Base-by-base conservation (phyloP, 2,797 vertebrate genomes). In the Muscicapa comitata region DNA sequence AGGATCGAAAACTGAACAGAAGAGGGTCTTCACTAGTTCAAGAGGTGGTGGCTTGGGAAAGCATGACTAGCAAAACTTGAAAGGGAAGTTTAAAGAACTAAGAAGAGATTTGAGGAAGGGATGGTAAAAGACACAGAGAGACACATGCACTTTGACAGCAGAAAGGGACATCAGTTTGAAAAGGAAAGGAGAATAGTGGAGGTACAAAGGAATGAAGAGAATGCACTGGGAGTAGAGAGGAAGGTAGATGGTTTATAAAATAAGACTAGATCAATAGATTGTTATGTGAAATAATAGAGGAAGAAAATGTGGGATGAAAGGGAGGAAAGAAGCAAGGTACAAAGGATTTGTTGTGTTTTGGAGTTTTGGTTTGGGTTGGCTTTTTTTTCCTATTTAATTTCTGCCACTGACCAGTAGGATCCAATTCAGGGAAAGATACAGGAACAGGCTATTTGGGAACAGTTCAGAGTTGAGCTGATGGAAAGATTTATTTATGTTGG, bases 281-380 rank as follows among this genome's bases (percentile, higher is more conserved):
- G 8, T 76, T 35, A 38, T 59, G 5, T 40, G 53, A 86, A 92
- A 77, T 71, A 74, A 51, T 4, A 67, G 11, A 28, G 4, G 4
- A 17, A 26, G 6, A 8, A 82, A 70, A 62, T 68, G 2, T 66
- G 13, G 20, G 14, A 50, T 65, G 21, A 86, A 67, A 66, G 3
- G 2, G n/a, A 57, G 42, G 10, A 13, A 38, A 73, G 38, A 90
- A 76, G 7, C 2, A 55, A 68, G 10, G 11, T 26, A 33, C 23
- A 79, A 73, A 58, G 4, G 9, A 50, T 29, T 47, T 73, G 5
- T 25, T 16, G 7, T n/a, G 16, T 16, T 38, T 70, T 40, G 13
- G 11, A 7, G 10, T 24, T 61, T 40, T n/a, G 8, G 2, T 4
- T 51, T 62, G 23, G 4, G 4, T n/a, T 21, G 4, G 0, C 3